Evolutionary conservation across 2,888 invertebrate species (phyloP).

Genomic region (Stenichneumon culpator): DNA sequence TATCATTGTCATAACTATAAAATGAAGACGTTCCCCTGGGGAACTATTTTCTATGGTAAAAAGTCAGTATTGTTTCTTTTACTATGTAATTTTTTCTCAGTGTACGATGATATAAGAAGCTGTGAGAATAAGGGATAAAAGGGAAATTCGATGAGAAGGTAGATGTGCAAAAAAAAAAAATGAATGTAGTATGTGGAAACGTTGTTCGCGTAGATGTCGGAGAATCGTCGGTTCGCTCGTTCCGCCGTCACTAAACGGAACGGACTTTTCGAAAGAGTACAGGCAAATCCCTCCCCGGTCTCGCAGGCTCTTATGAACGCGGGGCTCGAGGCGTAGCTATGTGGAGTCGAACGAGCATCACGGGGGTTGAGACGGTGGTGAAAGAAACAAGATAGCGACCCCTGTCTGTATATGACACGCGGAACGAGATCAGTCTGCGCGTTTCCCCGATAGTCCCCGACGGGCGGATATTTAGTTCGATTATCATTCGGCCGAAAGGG

Average conservation of each 20-base stretch:
- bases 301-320: constrained; percentile 60
- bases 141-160: background rate
- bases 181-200: background rate
- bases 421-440: no score
- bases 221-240: constrained; percentile 55
- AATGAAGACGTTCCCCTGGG: no score
- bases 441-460: no score
- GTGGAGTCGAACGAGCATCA: constrained; percentile 10
- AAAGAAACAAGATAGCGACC: background rate
- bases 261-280: constrained; percentile 49
- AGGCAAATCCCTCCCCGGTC: constrained; percentile 59
- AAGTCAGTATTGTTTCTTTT: no score
- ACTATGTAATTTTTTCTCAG: no score
- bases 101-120: background rate
- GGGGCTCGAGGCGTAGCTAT: constrained; percentile 46
- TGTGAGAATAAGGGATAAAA: background rate
- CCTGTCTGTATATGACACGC: no score
- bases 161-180: background rate
- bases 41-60: no score
- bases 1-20: no score
- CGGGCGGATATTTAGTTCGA: constrained; percentile 71
- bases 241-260: constrained; percentile 56
- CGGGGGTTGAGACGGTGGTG: background rate
- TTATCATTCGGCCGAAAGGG: constrained; percentile 76
- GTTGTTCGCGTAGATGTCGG: constrained; percentile 36